Base-by-base conservation (phyloP, 2,888 invertebrate species). In the Autographa gamma region DNA sequence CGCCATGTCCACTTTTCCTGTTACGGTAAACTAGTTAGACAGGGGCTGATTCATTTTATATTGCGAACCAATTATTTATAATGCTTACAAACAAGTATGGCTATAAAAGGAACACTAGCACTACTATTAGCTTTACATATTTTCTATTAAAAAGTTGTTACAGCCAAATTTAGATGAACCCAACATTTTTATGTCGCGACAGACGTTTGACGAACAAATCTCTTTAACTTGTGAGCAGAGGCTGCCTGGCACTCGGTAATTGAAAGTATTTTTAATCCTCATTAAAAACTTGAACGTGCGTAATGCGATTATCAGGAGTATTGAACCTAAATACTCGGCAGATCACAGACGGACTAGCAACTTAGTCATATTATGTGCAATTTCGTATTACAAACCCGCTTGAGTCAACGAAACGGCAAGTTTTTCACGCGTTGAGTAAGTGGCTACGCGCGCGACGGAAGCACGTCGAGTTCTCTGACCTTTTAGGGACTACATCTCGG, bases 1-100 rank as follows among this genome's bases (percentile, higher is more conserved):
- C 73, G 74, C 69, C 77, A 73, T 70, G 75, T 73, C 80, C 80
- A 85, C 85, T 89, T 92, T 89, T 91, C 92, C 93, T 91, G 85
- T 89, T 92, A 91, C 82, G 92, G 89, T 79, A 89, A 91, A 90
- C 92, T 71, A 87, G 90, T 90, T 87, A 80, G 76, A 85, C 89
- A 75, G 82, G 86, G 80, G 85, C 83, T 92, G 91, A 93, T 87
- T 92, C 90, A 91, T 87, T 88, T 85, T 80, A 77, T 85, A 87
- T 84, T 74, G 71, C 77, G 83, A 87, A 88, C 75, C 81, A 84
- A 86, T 88, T 83, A 85, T 80, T 85, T 85, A 84, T 84, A 79
- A 82, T 74, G 69, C 72, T 75, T 75, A 80, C 69, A 80, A 83
- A 83, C 78, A 48, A 76, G 76, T 73, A 71, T 52, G 34, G 63